Percentiles rank a stretch among this genome's conserved stretches.
Conservation (phyloP, 2,797 vertebrate genomes). For the Sitta carolinensis region DNA sequence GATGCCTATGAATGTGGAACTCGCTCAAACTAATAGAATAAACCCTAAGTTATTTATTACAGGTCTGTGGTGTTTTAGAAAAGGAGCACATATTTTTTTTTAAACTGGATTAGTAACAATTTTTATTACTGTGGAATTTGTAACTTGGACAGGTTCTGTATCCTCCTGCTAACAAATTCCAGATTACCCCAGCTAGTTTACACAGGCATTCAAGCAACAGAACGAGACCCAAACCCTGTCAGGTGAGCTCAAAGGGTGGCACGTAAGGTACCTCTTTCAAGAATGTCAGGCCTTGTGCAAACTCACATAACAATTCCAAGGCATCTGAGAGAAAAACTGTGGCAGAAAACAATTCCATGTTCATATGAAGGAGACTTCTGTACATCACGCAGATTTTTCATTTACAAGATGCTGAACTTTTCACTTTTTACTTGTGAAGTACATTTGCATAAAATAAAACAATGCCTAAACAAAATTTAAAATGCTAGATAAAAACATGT, state of each 20-base stretch:
- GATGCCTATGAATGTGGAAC: no score
- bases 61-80: not conserved
- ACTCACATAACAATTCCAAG: not conserved
- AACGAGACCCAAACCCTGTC: not conserved
- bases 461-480: not conserved
- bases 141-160: not conserved
- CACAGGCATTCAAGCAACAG: not conserved
- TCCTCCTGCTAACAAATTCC: not conserved
- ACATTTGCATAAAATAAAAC: not conserved
- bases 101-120: not conserved
- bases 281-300: not conserved
- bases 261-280: not conserved
- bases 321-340: not conserved
- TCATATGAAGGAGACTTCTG: not conserved
- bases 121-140: not conserved
- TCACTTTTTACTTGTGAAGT: not conserved
- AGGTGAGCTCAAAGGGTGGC: not conserved
- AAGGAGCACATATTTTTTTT: not conserved
- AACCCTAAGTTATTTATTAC: not conserved
- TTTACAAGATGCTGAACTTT: not conserved
- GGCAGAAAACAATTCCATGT: not conserved
- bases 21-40: not conserved
- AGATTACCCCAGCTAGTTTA: not conserved
- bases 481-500: not conserved
- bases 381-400: not conserved